Percentiles rank a stretch among this genome's conserved stretches.
These are phyloP conservation scores for Pipra filicauda DNA, from an alignment of 2,113 vertebrate genomes.

Conservation along the genomic window DNA sequence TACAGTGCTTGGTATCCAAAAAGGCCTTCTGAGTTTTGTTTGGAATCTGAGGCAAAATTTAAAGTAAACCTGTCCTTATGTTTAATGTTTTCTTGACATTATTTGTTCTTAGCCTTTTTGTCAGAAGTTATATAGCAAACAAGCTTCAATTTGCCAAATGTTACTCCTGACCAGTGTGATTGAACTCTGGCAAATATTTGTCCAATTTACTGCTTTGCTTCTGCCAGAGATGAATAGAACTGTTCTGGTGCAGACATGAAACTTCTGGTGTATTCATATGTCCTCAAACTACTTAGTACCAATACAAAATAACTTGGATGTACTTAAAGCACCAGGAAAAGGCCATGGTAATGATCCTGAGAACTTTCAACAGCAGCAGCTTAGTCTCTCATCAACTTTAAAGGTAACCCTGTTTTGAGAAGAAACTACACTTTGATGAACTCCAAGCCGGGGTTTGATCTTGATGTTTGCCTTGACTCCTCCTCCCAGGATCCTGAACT, in stretches of 20 bases:
- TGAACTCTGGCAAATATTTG: constrained; percentile 3
- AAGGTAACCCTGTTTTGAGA: neutral
- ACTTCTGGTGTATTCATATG: neutral
- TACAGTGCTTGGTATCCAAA: neutral
- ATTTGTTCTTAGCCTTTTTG: neutral
- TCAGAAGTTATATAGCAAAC: neutral
- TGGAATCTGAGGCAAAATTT: neutral
- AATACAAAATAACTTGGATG: neutral
- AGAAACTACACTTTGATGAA: neutral
- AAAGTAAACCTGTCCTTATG: neutral
- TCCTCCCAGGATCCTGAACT: neutral
- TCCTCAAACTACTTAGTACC: neutral
- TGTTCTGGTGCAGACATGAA: neutral
- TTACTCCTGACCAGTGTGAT: neutral
- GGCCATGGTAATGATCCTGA: neutral
- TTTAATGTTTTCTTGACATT: neutral
- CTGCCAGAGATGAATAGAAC: neutral
- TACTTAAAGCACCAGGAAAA: neutral
- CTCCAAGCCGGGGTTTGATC: neutral
- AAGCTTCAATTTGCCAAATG: neutral
- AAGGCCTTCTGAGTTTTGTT: neutral
- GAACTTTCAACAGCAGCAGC: neutral
- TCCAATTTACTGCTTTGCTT: neutral
- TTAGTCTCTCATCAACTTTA: neutral
- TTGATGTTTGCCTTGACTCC: neutral